Percentiles rank a stretch among this genome's conserved stretches.
Evolutionary conservation across 2,888 invertebrate species (phyloP).

Genomic region (Oscheius sp.): DNA sequence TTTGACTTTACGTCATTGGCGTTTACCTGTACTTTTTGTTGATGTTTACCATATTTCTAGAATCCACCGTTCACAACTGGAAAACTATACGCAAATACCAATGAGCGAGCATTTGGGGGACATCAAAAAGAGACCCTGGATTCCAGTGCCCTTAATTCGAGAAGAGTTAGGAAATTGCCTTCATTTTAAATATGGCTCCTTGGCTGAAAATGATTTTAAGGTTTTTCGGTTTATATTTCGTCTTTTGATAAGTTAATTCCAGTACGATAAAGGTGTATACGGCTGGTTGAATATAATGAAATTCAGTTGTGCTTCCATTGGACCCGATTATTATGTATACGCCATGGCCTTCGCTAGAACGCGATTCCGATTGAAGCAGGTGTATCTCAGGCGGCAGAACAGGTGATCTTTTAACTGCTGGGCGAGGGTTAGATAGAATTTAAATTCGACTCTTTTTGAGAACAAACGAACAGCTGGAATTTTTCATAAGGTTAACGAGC

Average conservation of each 20-base stretch:
- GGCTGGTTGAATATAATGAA: conserved; percentile 64
- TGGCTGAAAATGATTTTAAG: conserved; percentile 57
- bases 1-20: not conserved
- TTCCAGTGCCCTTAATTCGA: conserved; percentile 53
- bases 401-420: conserved; percentile 25
- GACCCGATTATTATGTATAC: conserved; percentile 50
- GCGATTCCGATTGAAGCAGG: conserved; percentile 62
- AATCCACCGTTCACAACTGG: conserved; percentile 44
- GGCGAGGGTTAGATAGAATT: too few relatives aligned
- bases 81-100: conserved; percentile 52
- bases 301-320: conserved; percentile 53
- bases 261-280: conserved; percentile 64
- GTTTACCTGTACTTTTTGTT: not conserved
- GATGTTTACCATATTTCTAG: conserved; percentile 36
- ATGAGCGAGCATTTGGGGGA: conserved; percentile 52
- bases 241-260: not conserved
- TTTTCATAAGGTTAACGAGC: too few relatives aligned
- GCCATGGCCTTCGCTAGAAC: conserved; percentile 60
- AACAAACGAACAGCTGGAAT: too few relatives aligned
- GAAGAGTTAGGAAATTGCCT: conserved; percentile 62
- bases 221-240: conserved; percentile 28
- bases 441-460: too few relatives aligned
- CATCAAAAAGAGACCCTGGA: conserved; percentile 61
- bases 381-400: conserved; percentile 54
- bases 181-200: conserved; percentile 51